These are phyloP conservation scores for Helicoverpa zea DNA, from an alignment of 1,140 invertebrate genomes.

Conservation along the genomic window DNA sequence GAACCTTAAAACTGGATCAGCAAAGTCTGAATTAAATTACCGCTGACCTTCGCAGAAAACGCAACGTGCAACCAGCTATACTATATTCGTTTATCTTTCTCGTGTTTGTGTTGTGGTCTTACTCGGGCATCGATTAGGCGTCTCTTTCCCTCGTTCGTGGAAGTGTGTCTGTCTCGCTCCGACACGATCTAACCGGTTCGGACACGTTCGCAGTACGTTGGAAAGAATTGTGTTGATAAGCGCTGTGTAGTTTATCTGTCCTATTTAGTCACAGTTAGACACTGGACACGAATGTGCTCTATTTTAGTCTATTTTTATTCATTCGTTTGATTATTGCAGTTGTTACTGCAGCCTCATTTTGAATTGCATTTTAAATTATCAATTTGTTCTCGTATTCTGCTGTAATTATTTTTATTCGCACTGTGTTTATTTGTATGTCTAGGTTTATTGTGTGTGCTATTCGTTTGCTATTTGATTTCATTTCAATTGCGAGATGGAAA, in stretches of 20 bases:
- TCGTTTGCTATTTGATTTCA: not conserved
- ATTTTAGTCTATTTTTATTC: conserved; percentile 38
- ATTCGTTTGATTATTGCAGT: conserved; percentile 17
- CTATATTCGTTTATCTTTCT: conserved; percentile 62
- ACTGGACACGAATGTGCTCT: conserved; percentile 25
- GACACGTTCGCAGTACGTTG: conserved; percentile 55
- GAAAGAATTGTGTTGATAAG: conserved; percentile 58
- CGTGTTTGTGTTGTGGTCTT: conserved; percentile 72
- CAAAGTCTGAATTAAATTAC: conserved; percentile 48
- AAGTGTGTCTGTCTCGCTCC: conserved; percentile 53
- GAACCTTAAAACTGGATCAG: conserved; percentile 21
- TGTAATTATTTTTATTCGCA: conserved; percentile 4
- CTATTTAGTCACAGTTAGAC: conserved; percentile 28
- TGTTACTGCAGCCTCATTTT: conserved; percentile 1
- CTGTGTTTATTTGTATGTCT: no score
- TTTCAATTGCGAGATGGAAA: not conserved
- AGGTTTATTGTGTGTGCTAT: not conserved
- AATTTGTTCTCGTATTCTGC: conserved; percentile 22
- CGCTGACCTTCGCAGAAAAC: conserved; percentile 40
- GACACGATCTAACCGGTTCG: conserved; percentile 70
- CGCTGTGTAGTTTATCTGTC: conserved; percentile 38
- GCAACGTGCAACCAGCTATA: conserved; percentile 67
- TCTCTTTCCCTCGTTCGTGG: conserved; percentile 59
- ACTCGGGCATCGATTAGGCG: conserved; percentile 51
- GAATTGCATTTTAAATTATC: conserved; percentile 31